These are phyloP conservation scores for Scomber japonicus DNA, from an alignment of 2,113 vertebrate species.

Conservation along the genomic window DNA sequence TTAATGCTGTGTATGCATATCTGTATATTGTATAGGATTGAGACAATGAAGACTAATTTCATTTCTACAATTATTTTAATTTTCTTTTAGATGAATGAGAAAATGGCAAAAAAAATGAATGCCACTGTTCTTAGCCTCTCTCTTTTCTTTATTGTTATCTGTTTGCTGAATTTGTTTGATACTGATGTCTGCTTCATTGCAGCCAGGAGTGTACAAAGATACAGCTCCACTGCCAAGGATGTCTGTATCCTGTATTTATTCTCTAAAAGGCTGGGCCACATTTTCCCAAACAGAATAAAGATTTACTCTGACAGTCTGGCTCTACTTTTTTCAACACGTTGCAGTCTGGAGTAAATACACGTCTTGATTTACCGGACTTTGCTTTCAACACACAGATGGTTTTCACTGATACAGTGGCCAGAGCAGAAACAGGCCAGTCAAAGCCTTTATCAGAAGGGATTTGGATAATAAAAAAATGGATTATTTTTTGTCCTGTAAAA, in stretches of 20 bases:
- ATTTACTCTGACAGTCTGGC: slow-evolving; percentile 24
- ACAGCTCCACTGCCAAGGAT: slow-evolving; percentile 6
- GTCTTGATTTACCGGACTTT: not conserved
- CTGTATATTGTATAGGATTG: slow-evolving; percentile 14
- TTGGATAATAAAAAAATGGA: no score
- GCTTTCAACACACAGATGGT: slow-evolving; percentile 16
- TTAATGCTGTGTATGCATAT: slow-evolving; percentile 28
- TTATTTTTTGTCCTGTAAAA: no score
- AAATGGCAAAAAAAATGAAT: not conserved
- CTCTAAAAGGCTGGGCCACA: slow-evolving; percentile 45
- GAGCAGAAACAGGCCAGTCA: not conserved
- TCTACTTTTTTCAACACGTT: slow-evolving; percentile 48
- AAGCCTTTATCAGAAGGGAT: not conserved
- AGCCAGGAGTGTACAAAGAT: slow-evolving; percentile 39
- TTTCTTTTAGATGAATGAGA: slow-evolving; percentile 21
- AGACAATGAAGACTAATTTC: slow-evolving; percentile 10
- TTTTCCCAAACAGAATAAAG: slow-evolving; percentile 67
- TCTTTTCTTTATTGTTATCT: slow-evolving; percentile 16
- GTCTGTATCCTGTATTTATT: slow-evolving; percentile 58
- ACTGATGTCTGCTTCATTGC: slow-evolving; percentile 19
- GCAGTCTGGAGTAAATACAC: not conserved
- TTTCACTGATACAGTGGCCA: not conserved
- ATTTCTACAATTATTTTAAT: slow-evolving; percentile 23
- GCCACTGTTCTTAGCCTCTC: not conserved
- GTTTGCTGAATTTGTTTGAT: slow-evolving; percentile 39